These are phyloP conservation scores for Carlito syrichta DNA, from an alignment of 2,113 vertebrate species.

Conservation along the genomic window DNA sequence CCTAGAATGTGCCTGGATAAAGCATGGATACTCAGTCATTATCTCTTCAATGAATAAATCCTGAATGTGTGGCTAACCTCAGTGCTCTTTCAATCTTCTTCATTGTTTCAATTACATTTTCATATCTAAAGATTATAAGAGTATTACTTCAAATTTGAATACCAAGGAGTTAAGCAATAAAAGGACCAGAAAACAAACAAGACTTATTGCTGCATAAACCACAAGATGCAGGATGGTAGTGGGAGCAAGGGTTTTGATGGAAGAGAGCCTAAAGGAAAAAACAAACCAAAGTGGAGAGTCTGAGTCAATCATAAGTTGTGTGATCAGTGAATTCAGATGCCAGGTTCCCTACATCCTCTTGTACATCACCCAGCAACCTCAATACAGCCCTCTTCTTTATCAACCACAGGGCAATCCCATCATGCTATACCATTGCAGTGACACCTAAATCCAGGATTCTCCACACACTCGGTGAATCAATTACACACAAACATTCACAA, in stretches of 20 bases:
- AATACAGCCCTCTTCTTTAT: background rate
- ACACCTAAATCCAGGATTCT: background rate
- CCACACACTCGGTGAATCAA: background rate
- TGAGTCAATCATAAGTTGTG: background rate
- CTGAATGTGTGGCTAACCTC: background rate
- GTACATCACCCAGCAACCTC: background rate
- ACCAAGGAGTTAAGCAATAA: background rate
- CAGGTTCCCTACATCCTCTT: background rate
- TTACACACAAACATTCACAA: background rate
- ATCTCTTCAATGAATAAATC: background rate
- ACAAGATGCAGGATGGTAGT: background rate
- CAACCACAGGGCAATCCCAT: background rate
- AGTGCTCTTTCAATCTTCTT: background rate
- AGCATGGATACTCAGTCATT: background rate
- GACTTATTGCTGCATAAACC: background rate
- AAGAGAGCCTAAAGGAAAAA: background rate
- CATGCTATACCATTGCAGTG: background rate
- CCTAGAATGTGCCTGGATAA: background rate
- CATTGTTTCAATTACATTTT: background rate
- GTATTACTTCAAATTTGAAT: background rate
- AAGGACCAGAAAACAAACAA: background rate
- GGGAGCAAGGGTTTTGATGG: background rate
- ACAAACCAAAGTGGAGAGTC: background rate
- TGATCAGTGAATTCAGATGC: background rate
- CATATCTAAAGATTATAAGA: background rate